Conservation (phyloP, 2,113 vertebrate species). For the Paratilapia polleni region DNA sequence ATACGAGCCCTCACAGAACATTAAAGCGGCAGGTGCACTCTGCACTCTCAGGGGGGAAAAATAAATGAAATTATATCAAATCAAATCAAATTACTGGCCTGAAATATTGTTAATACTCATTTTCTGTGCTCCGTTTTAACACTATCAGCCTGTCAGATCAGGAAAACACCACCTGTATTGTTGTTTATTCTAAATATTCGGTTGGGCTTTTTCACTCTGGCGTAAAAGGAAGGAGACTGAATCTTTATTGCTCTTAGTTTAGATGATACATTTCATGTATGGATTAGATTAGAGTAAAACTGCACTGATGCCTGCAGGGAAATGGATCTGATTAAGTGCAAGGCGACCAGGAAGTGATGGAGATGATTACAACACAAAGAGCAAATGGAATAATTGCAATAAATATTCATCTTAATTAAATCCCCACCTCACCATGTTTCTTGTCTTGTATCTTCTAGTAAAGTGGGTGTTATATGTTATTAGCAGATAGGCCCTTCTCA, state of each 20-base stretch:
- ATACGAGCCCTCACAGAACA: no score
- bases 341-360: neutral
- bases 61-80: neutral
- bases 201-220: neutral
- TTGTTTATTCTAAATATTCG: accelerated
- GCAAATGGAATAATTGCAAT: neutral
- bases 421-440: neutral
- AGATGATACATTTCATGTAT: neutral
- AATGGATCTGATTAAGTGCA: neutral
- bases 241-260: neutral
- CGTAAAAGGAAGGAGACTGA: no score
- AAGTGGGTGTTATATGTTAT: neutral
- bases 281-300: neutral
- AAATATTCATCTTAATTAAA: neutral
- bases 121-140: no score
- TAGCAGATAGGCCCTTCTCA: neutral
- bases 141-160: no score
- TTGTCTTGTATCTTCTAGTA: neutral
- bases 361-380: neutral
- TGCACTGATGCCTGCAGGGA: neutral
- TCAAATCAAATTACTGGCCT: neutral
- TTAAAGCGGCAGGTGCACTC: no score
- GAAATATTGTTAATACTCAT: neutral
- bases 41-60: no score
- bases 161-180: no score